Base-by-base conservation (phyloP, 1,140 invertebrate species). In the Odontomachus brunneus region DNA sequence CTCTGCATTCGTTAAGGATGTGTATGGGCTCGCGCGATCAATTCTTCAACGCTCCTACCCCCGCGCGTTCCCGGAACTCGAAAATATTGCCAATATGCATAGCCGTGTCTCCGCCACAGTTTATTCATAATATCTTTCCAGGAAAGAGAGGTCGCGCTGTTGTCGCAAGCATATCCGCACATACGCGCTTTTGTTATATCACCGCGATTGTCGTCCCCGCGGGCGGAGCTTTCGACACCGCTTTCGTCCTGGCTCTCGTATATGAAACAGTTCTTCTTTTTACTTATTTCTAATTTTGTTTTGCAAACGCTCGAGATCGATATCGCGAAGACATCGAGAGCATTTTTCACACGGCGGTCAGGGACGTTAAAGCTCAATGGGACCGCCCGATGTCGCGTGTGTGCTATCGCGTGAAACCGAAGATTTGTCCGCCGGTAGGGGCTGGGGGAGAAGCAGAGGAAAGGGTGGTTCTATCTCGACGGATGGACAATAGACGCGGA, bases 401-500 rank as follows among this genome's bases (percentile, higher is more conserved):
- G 38, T 11, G 9, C 66, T 84, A 74, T 80, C 85, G 53, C 17
- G 38, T 33, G 14, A 24, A 15, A 66, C 51, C 53, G 82, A 87
- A 88, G 86, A 87, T 87, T 82, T 84, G 75, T 71, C 66, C 65
- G 19, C 57, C 38, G 38, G 38, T 0, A 44, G 38, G 38, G 9
- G 29, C 29, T 5, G 29, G 5, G 29, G 29, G 29, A 33, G 38
- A 7, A 44, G 38, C n/a, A 73, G 49, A 66, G n/a, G 53, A 59
- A 17, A 67, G 29, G 26, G 19, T 29, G 19, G 57, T 44, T 84
- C 59, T 85, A 88, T 87, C 87, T 76, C 49, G 51, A 44, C 53
- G 55, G 57, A 29, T 19, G 83, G 76, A 88, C 87, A 88, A 87
- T 88, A 85, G 85, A 78, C 72, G 55, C 63, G 57, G 84, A 88